phyloP scores from a whole-genome alignment of 2,888 invertebrate genomes.

The Dysmachus trigonus region DNA sequence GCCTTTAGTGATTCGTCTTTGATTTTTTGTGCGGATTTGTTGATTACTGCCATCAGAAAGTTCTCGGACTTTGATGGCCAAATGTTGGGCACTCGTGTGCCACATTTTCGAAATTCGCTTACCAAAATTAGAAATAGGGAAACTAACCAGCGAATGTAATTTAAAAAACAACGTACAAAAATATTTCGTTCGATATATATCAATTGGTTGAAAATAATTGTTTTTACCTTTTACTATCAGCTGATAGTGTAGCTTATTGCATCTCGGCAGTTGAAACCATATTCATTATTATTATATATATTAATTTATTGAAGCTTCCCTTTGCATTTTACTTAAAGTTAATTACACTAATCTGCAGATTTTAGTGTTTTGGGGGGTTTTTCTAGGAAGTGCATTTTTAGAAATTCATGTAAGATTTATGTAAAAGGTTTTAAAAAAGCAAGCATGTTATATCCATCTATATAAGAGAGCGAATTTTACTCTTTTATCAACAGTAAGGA shows the following conservation, averaged over 20 bases:
- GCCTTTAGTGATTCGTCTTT: not conserved
- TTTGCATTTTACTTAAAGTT: not conserved
- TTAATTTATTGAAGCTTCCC: not conserved
- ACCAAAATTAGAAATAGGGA: not conserved
- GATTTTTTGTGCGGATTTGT: constrained; percentile 2
- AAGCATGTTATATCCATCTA: too few species aligned
- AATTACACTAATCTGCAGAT: not conserved
- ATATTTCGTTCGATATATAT: not conserved
- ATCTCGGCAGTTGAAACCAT: not conserved
- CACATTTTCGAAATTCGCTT: not conserved
- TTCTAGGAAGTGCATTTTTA: not conserved
- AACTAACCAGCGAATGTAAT: not conserved
- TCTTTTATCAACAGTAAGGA: too few species aligned
- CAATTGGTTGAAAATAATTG: not conserved
- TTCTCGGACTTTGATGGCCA: not conserved
- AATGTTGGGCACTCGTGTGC: not conserved
- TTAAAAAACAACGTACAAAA: not conserved
- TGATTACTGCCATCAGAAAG: not conserved
- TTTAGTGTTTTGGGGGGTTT: not conserved
- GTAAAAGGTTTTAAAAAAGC: too few species aligned
- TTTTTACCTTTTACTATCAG: not conserved
- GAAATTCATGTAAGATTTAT: too few species aligned
- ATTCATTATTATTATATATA: not conserved
- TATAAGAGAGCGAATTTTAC: too few species aligned
- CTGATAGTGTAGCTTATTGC: not conserved